Base-by-base conservation (phyloP, 2,113 vertebrate genomes). In the Syrrhaptes paradoxus region DNA sequence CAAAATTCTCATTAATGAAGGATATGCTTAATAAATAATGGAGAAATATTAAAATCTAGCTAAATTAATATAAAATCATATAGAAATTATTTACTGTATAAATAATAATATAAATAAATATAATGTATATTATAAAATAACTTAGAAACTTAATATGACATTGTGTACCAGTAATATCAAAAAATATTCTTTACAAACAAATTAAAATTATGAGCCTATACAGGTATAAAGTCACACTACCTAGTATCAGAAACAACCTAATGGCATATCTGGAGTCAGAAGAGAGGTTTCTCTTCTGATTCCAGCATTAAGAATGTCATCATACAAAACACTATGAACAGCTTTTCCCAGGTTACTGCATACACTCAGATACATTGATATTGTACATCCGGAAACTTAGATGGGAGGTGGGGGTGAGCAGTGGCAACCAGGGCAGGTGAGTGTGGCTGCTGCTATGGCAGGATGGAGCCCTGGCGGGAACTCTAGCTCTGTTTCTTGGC, bases 401-500 rank as follows among this genome's bases (percentile, higher is more conserved):
- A 13, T 48, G 13, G 13, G 8, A 1, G 20, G 31, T 10, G 15
- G 24, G 6, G 13, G 32, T 24, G n/a, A 6, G 10, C 11, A 49
- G 26, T 13, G 29, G 28, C 19, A 61, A 38, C 8, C 38, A 31
- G 38, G 24, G 19, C 6, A 22, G 22, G 9, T 0, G 0, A 68
- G 26, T 5, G 8, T 11, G 10, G 20, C 26, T 45, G 22, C 25
- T 34, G 25, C 14, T 21, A 17, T 2, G 2, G 36, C 34, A 77
- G 55, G 18, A 58, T 36, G 25, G 25, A 54, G 34, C 17, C 28
- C 28, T 49, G 26, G 31, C 38, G 67, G 46, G 22, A 48, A 1
- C 15, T 19, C 46, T 17, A 16, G 18, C 38, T 38, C 16, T n/a
- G 10, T 38, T 10, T 84, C 12, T 61, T 72, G 52, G 32, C 52